Base-by-base conservation (phyloP, 2,797 vertebrate species). In the Orestias chungarensis region DNA sequence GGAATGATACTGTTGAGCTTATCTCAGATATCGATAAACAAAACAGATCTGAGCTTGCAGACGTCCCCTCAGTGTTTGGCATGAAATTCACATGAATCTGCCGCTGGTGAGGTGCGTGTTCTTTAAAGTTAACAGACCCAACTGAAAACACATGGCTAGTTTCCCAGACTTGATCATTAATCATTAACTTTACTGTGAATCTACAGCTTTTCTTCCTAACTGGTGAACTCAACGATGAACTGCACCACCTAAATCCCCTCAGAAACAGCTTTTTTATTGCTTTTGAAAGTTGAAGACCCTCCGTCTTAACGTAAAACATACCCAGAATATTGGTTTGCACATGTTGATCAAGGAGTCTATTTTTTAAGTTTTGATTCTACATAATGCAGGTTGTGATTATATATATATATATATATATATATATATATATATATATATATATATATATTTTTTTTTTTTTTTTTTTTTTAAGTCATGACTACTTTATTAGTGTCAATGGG, bases 131-230 rank as follows among this genome's bases (percentile, higher is more conserved):
- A 62, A 57, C 40, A 15, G 44, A 47, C 25, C 47, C 8, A 17
- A 0, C 17, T 14, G 31, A 40, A 49, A 47, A 29, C 64, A 67
- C 29, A 20, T 29, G 52, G 57, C 6, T 35, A 38, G 11, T 57
- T 76, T 70, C n/a, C 66, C 70, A 47, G 20, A 11, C 1, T 3
- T 20, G 15, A 55, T 64, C 44, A n/a, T 20, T 31, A 66, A 82
- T 84, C 38, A 72, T 68, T 76, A 64, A 75, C 75, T 52, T 11
- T 35, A 15, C 23, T 38, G 6, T 10, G 52, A 69, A 55, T 57
- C 25, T 25, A 2, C 27, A 14, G 0, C 10, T 57, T 50, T n/a
- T 46, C 62, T 47, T 47, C 52, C 64, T 29, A 29, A 66, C 47
- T 1, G n/a, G 29, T 18, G 35, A 35, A 25, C 59, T 75, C 33